Evolutionary conservation across 2,797 vertebrate species (phyloP).

Genomic region (Pantherophis alleghaniensis): DNA sequence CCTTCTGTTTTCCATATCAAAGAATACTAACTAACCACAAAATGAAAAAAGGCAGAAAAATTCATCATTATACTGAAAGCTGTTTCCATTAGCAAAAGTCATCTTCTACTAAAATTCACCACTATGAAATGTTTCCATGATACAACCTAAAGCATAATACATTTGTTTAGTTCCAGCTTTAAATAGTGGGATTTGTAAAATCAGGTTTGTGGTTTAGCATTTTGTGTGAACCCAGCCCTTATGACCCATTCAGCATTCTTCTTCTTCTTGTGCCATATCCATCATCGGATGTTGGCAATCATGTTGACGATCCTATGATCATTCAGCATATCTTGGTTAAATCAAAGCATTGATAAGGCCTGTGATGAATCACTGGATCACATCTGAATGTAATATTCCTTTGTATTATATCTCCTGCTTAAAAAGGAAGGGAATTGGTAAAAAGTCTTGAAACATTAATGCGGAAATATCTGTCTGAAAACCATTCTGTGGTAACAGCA

Average conservation of each 20-base stretch:
- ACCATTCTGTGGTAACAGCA: too few relatives aligned
- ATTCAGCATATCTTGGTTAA: background rate
- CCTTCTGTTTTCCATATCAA: background rate
- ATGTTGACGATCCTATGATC: too few relatives aligned
- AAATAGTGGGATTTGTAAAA: background rate
- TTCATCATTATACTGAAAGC: background rate
- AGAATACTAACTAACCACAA: background rate
- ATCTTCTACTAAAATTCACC: background rate
- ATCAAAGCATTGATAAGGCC: background rate
- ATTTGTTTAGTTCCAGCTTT: background rate
- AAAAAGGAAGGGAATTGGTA: background rate
- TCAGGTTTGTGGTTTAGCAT: background rate
- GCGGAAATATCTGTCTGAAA: background rate
- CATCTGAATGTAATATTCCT: background rate
- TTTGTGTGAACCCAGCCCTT: background rate
- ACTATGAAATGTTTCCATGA: background rate
- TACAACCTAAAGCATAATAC: background rate
- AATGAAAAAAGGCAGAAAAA: background rate
- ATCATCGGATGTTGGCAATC: too few relatives aligned
- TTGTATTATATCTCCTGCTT: background rate
- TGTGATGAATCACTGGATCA: background rate
- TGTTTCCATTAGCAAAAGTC: background rate
- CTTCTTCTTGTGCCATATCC: too few relatives aligned
- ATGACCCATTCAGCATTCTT: background rate
- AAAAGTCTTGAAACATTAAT: background rate